A percentile compares a stretch with the other conserved stretches of the same genome.
phyloP scores from a whole-genome alignment of 1,140 invertebrate species.

The Plodia interpunctella region DNA sequence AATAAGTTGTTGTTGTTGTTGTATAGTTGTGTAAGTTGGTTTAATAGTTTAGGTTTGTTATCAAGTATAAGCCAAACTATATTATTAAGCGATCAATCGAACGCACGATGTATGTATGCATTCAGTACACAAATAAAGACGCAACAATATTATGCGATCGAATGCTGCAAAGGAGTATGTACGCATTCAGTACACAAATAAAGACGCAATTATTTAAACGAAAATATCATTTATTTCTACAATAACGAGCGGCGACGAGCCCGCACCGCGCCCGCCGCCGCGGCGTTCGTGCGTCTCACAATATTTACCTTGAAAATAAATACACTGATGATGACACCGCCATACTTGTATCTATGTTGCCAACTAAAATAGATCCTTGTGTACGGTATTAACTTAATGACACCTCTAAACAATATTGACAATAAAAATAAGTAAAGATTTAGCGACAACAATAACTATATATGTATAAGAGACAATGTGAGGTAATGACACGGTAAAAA shows the following conservation, averaged over 20 bases:
- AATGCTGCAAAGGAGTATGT: conserved; percentile 11
- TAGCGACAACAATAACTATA: conserved; percentile 66
- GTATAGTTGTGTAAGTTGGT: too few relatives aligned
- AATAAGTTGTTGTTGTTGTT: too few relatives aligned
- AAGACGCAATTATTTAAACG: conserved; percentile 66
- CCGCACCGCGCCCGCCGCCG: conserved; percentile 32
- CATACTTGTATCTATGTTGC: conserved; percentile 55
- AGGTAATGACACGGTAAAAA: conserved; percentile 67
- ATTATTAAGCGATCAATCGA: too few relatives aligned
- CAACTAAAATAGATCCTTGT: conserved; percentile 53
- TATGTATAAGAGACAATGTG: conserved; percentile 64
- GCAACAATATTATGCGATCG: conserved; percentile 16
- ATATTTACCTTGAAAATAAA: conserved; percentile 69
- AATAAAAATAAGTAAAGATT: conserved; percentile 57
- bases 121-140: conserved; percentile 37
- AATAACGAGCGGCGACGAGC: conserved; percentile 56
- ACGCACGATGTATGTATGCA: conserved; percentile 9
- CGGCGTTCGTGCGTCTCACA: conserved; percentile 68
- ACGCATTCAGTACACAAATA: conserved; percentile 22
- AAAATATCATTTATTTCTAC: conserved; percentile 77
- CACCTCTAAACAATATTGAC: conserved; percentile 50
- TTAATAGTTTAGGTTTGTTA: too few relatives aligned
- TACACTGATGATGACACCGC: conserved; percentile 57
- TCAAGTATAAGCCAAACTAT: too few relatives aligned
- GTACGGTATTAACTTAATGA: conserved; percentile 52